Evolutionary conservation across 2,113 vertebrate species (phyloP).

Genomic region (Hyperopisus bebe): DNA sequence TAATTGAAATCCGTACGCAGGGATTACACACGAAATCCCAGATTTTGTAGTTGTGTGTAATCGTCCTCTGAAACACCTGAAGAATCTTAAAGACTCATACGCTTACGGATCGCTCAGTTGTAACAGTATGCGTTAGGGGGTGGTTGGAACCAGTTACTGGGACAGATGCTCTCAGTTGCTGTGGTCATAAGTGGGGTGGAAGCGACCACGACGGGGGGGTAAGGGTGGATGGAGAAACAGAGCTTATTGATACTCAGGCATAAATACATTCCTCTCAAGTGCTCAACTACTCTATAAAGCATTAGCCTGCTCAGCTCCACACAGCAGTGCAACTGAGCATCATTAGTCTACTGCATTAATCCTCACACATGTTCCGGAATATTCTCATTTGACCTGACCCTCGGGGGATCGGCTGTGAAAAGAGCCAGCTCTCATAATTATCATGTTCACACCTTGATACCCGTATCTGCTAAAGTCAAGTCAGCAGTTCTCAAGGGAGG

Average conservation of each 20-base stretch:
- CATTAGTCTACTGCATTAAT: background rate
- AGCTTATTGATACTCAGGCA: background rate
- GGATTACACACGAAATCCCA: slow-evolving; percentile 24
- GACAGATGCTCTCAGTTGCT: background rate
- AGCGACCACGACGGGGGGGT: background rate
- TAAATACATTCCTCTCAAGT: background rate
- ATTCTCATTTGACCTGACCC: background rate
- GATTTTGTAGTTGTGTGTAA: slow-evolving; percentile 27
- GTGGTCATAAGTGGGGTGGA: background rate
- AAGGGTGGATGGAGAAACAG: background rate
- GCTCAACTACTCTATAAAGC: background rate
- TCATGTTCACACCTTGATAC: background rate
- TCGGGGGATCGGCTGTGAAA: background rate
- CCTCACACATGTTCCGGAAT: background rate
- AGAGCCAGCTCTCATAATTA: background rate
- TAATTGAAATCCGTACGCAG: slow-evolving; percentile 24
- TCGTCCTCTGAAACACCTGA: slow-evolving; percentile 11
- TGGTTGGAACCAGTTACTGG: background rate
- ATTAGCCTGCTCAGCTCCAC: background rate
- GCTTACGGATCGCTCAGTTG: background rate
- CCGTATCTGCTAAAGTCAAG: background rate
- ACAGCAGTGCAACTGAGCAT: background rate
- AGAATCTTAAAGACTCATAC: background rate
- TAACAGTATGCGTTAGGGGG: background rate
- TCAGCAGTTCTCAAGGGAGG: background rate